Evolutionary conservation across 2,113 vertebrate species (phyloP), one percentile per base, ranked within the genome.

Genomic region (Semnornis frantzii): DNA sequence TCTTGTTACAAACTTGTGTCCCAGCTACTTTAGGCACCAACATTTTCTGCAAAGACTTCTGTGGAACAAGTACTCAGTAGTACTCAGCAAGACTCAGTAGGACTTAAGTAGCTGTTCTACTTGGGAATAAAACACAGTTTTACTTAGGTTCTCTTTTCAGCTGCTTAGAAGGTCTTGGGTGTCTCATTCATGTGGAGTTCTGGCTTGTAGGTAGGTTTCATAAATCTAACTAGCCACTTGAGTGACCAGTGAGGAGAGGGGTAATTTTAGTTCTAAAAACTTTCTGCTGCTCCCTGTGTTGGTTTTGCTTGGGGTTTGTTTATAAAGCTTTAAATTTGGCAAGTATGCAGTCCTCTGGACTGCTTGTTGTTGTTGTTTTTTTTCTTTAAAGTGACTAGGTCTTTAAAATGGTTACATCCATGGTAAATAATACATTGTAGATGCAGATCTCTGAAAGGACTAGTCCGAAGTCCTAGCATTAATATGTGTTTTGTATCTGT

Each of bases 251-350:
- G 64, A 91, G 76, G 59, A 90, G 59, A 69, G 59, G 44, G 62
- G 27, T 81, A 60, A 50, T 68, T 65, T 73, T 62, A 70, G 27
- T 69, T 90, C 10, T 85, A 44, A 94, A 57, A 62, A 10, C 68
- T 78, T 34, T 9, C 39, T 81, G 54, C 44, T 83, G 62, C 55
- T 80, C 24, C 33, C 28, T n/a, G 5, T 85, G 77, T 94, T 94
- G 92, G 30, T 69, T 0, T 64, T 89, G 69, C n/a, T 90, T n/a
- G 5, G 60, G 27, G 31, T 92, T 80, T 92, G 27, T 93, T 93
- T 96, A 55, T 79, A 64, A 92, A 92, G 87, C 48, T 75, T 84
- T 69, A 72, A 57, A 57, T 31, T 86, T 94, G 82, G 85, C 60
- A 88, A 48, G 46, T 82, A 37, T 42, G 18, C 39, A 71, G 0